Percentiles rank a stretch among this genome's conserved stretches.
Evolutionary conservation across 2,888 invertebrate genomes (phyloP).

Genomic region (Clistopyga incitator): DNA sequence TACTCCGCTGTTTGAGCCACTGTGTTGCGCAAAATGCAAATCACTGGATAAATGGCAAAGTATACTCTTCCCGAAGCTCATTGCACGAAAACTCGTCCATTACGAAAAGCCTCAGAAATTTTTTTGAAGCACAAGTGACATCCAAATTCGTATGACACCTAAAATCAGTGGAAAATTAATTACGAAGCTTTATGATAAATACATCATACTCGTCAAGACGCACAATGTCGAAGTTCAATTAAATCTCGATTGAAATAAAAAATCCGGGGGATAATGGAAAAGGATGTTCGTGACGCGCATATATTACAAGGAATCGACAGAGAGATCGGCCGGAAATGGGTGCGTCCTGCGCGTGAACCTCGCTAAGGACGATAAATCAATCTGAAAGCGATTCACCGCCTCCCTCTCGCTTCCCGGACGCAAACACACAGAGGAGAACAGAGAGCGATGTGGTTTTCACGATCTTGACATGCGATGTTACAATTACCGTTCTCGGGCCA

Average conservation of each 20-base stretch:
- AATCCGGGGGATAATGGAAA: conserved; percentile 8
- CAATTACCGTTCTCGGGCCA: conserved; percentile 77
- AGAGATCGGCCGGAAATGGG: conserved; percentile 53
- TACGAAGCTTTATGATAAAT: no score
- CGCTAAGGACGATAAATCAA: conserved; percentile 78
- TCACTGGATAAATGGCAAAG: conserved; percentile 18
- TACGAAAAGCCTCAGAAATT: no score
- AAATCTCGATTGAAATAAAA: conserved; percentile 8
- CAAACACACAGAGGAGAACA: conserved; percentile 24
- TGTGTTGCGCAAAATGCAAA: conserved; percentile 12
- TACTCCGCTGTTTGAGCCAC: not conserved
- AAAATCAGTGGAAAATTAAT: not conserved
- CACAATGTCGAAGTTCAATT: not conserved
- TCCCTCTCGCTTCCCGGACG: conserved; percentile 29
- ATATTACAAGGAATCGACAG: conserved; percentile 44
- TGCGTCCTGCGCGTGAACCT: conserved; percentile 73
- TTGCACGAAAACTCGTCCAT: not conserved
- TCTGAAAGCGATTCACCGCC: conserved; percentile 72
- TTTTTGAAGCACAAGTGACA: no score
- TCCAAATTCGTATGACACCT: no score
- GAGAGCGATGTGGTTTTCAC: conserved; percentile 69
- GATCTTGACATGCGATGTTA: conserved; percentile 81
- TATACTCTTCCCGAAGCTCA: not conserved
- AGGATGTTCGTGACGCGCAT: conserved; percentile 51
- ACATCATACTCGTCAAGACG: not conserved